These are phyloP conservation scores for Aldrovandia affinis DNA, from an alignment of 2,797 vertebrate species.

Conservation along the genomic window DNA sequence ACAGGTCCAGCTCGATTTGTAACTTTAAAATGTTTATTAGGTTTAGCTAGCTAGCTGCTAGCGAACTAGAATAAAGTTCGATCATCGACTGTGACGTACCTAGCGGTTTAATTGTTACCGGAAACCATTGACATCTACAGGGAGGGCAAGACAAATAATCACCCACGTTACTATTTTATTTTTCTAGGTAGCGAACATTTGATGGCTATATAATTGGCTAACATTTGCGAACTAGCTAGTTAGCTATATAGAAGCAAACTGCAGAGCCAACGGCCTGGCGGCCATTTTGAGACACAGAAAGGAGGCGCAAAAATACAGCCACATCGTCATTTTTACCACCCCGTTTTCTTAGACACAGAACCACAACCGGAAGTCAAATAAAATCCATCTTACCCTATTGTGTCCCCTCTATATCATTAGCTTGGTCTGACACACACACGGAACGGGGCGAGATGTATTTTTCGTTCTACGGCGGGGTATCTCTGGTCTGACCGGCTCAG, in stretches of 20 bases:
- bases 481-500: conserved; percentile 61
- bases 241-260: conserved; percentile 61
- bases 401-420: conserved; percentile 50
- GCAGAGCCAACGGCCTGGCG: conserved; percentile 86
- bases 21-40: background rate
- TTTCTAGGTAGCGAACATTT: background rate
- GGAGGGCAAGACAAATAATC: background rate
- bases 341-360: conserved; percentile 52
- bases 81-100: background rate
- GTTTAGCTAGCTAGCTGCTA: background rate
- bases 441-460: conserved; percentile 59
- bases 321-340: conserved; percentile 79
- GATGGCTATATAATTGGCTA: conserved; percentile 16
- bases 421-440: conserved; percentile 48
- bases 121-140: background rate
- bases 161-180: background rate
- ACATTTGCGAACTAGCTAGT: background rate
- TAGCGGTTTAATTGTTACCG: background rate
- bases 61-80: background rate
- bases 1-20: background rate
- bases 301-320: conserved; percentile 80
- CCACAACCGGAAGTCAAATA: conserved; percentile 34
- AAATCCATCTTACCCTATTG: conserved; percentile 65
- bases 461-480: conserved; percentile 49
- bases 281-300: conserved; percentile 97